These are phyloP conservation scores for Drymodes brunneopygia DNA, from an alignment of 2,113 vertebrate species.

Conservation along the genomic window DNA sequence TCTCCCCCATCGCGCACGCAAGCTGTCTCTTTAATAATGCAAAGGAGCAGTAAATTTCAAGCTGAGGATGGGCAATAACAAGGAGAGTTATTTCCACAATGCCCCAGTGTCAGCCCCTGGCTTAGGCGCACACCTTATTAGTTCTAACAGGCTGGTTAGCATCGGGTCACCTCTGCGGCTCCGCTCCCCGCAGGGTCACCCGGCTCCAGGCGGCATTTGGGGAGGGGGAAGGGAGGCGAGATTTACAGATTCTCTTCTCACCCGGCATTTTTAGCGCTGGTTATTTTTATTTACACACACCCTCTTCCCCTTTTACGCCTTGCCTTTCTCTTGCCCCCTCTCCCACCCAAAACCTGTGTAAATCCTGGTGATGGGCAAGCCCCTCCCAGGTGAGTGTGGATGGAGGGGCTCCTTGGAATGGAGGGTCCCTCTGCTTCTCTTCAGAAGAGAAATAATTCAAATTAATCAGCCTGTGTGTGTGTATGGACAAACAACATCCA, in stretches of 20 bases:
- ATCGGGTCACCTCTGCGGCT: conserved; percentile 78
- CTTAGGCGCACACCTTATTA: conserved; percentile 81
- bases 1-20: conserved; percentile 61
- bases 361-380: neutral
- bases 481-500: neutral
- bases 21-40: conserved; percentile 79
- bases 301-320: neutral
- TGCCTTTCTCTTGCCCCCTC: neutral
- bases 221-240: conserved; percentile 64
- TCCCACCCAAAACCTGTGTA: neutral
- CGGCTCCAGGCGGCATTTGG: conserved; percentile 71
- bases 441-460: conserved; percentile 19
- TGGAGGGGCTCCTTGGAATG: neutral
- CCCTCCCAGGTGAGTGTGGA: neutral
- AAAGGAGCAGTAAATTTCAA: conserved; percentile 76
- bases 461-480: neutral
- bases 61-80: conserved; percentile 77
- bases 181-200: conserved; percentile 74
- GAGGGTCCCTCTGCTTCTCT: neutral
- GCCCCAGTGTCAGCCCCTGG: conserved; percentile 78
- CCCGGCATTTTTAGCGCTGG: conserved; percentile 37
- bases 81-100: conserved; percentile 72
- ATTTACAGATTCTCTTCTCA: conserved; percentile 44
- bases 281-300: conserved; percentile 64
- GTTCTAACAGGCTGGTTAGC: conserved; percentile 83